Conservation (phyloP, 2,113 vertebrate species). For the Menura novaehollandiae region DNA sequence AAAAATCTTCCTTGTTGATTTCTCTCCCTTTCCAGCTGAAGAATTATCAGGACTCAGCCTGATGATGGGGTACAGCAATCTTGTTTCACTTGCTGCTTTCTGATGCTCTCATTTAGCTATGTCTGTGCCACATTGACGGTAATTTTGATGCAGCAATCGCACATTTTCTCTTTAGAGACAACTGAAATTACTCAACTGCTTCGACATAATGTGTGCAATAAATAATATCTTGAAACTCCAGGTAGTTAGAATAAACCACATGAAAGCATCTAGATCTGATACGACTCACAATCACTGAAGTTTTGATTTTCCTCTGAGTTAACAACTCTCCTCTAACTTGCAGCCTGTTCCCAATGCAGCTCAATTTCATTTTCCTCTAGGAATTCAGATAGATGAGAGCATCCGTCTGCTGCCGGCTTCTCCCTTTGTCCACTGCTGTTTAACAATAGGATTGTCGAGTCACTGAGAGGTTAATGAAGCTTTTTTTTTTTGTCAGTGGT, state of each 20-base stretch:
- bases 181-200: not conserved
- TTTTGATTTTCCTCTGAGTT: not conserved
- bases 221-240: not conserved
- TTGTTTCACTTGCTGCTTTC: not conserved
- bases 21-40: not conserved
- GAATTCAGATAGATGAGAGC: not conserved
- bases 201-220: not conserved
- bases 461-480: constrained; percentile 35
- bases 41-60: not conserved
- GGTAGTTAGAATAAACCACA: not conserved
- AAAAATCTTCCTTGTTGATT: not conserved
- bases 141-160: not conserved
- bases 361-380: not conserved
- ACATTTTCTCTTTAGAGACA: not conserved
- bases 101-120: not conserved
- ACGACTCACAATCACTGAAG: not conserved
- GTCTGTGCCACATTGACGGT: not conserved
- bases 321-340: not conserved
- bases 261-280: not conserved
- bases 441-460: constrained; percentile 31
- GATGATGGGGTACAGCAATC: not conserved
- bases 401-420: not conserved
- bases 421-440: not conserved
- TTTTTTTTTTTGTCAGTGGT: constrained; percentile 9
- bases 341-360: not conserved